Evolutionary conservation across 2,888 invertebrate genomes (phyloP).

Genomic region (Seira musarum): DNA sequence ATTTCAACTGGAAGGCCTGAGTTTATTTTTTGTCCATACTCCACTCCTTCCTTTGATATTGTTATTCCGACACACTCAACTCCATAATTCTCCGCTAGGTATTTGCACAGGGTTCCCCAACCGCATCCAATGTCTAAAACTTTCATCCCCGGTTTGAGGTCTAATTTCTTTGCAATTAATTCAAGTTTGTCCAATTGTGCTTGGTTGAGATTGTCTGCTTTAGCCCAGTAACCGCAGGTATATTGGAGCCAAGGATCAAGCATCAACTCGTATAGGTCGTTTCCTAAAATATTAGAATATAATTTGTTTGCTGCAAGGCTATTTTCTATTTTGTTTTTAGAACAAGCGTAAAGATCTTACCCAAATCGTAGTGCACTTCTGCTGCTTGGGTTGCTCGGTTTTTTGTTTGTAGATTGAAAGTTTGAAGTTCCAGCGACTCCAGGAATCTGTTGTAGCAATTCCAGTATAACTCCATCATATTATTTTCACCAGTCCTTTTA

Average conservation of each 20-base stretch:
- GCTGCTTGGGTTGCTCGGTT: too few relatives aligned
- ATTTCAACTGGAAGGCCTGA: conserved; percentile 22
- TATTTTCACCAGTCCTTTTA: too few relatives aligned
- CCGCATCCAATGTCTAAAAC: too few relatives aligned
- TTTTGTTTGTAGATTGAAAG: too few relatives aligned
- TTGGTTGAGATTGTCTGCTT: conserved; percentile 11
- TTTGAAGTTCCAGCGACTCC: too few relatives aligned
- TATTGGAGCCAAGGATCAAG: conserved; percentile 40
- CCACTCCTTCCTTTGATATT: not conserved
- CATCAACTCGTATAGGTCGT: conserved; percentile 47
- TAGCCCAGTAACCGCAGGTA: conserved; percentile 30
- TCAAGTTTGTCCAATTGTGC: conserved; percentile 21
- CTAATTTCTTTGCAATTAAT: conserved; percentile 11
- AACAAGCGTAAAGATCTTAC: too few relatives aligned
- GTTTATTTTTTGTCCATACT: not conserved
- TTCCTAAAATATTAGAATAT: too few relatives aligned
- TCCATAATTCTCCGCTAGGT: conserved; percentile 13
- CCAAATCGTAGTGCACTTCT: too few relatives aligned
- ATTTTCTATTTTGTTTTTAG: too few relatives aligned
- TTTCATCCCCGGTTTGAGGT: conserved; percentile 29
- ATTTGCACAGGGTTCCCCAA: conserved; percentile 22
- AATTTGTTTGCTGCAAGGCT: too few relatives aligned
- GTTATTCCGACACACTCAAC: conserved; percentile 18
- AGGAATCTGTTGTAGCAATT: too few relatives aligned
- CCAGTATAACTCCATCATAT: too few relatives aligned